These are phyloP conservation scores for Tolmerus cingulatus DNA, from an alignment of 2,888 invertebrate genomes.

Conservation along the genomic window DNA sequence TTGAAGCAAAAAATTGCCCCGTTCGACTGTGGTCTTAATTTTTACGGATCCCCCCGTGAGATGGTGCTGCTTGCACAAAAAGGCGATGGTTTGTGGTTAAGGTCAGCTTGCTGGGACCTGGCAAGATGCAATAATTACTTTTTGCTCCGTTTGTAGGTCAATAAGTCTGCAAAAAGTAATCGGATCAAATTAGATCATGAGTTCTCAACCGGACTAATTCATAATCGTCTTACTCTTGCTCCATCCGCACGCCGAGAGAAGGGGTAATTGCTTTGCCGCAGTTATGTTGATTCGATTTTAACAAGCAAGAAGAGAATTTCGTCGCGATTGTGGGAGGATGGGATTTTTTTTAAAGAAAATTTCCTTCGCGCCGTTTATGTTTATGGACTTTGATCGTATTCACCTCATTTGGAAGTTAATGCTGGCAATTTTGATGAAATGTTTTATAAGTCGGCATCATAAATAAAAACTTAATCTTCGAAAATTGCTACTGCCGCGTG, in stretches of 20 bases:
- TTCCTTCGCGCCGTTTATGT: not conserved
- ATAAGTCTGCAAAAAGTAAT: constrained; percentile 25
- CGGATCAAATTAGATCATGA: constrained; percentile 1
- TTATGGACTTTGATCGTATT: not conserved
- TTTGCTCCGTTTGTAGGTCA: constrained; percentile 2
- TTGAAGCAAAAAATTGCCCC: constrained; percentile 10
- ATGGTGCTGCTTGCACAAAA: not conserved
- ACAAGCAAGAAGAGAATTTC: constrained; percentile 3
- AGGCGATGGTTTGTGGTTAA: not conserved
- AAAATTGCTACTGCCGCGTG: not conserved
- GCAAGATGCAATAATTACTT: not conserved
- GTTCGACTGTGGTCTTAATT: not conserved
- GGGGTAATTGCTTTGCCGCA: not conserved
- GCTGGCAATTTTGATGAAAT: not conserved
- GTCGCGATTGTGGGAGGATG: not conserved
- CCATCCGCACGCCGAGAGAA: not conserved
- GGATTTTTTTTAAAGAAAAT: not conserved
- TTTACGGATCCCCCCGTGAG: not conserved
- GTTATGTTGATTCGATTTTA: not conserved
- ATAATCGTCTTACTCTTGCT: not conserved
- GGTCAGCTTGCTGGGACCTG: not conserved
- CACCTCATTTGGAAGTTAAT: not conserved
- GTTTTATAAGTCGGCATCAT: not conserved
- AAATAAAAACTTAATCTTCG: not conserved
- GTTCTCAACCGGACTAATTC: not conserved